Evolutionary conservation across 2,113 vertebrate genomes (phyloP).

Genomic region (Paramormyrops kingsleyae): DNA sequence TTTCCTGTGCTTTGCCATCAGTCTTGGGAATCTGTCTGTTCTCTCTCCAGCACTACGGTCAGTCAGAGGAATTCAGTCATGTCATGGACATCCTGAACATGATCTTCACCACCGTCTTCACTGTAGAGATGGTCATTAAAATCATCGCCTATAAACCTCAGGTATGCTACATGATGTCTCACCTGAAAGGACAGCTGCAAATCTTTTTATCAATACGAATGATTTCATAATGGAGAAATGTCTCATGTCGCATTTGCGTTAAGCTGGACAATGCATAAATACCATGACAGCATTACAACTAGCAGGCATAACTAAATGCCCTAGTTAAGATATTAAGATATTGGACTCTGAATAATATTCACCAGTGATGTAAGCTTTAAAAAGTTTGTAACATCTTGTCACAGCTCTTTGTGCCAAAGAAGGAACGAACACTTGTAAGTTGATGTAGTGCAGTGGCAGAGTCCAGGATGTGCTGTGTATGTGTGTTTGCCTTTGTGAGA

Average conservation of each 20-base stretch:
- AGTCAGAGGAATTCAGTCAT: slow-evolving; percentile 88
- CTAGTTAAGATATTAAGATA: not conserved
- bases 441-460: slow-evolving; percentile 1
- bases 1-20: not conserved
- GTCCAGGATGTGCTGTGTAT: not conserved
- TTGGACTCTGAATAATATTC: not conserved
- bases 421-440: slow-evolving; percentile 77
- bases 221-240: not conserved
- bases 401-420: slow-evolving; percentile 76
- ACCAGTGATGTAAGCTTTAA: not conserved
- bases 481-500: not conserved
- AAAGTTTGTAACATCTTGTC: slow-evolving; percentile 43
- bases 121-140: slow-evolving; percentile 97
- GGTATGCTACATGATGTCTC: slow-evolving; percentile 62
- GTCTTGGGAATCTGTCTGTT: not conserved
- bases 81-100: slow-evolving; percentile 98
- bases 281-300: not conserved
- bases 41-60: slow-evolving; percentile 81
- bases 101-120: slow-evolving; percentile 98
- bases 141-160: slow-evolving; percentile 96
- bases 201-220: not conserved
- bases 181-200: not conserved
- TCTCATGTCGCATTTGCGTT: not conserved
- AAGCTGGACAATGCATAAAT: not conserved
- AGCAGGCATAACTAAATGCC: not conserved